Evolutionary conservation across 2,797 vertebrate genomes (phyloP).

Genomic region (Periophthalmus magnuspinnatus): DNA sequence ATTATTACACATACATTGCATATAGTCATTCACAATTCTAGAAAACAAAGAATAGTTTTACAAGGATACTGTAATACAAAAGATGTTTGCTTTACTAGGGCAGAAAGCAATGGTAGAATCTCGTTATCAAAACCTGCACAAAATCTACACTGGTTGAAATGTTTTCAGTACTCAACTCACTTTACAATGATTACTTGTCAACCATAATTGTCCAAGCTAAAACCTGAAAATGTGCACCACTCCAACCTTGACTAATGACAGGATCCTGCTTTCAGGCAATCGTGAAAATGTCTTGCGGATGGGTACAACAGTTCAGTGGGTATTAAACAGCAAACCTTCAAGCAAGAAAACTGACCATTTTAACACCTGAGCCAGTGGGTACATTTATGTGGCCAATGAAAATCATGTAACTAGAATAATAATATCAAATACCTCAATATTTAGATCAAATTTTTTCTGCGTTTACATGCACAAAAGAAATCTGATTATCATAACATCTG

Average conservation of each 20-base stretch:
- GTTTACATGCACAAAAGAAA: too few species aligned
- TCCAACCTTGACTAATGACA: neutral
- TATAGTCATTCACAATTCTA: neutral
- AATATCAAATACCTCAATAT: too few species aligned
- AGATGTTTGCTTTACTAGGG: slow-evolving; percentile 10
- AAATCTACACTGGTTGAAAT: neutral
- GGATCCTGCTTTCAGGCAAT: neutral
- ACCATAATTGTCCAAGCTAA: neutral
- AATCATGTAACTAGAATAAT: too few species aligned
- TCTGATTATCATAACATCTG: too few species aligned
- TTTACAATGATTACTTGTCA: too few species aligned
- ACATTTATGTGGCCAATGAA: too few species aligned
- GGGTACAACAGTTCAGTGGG: neutral
- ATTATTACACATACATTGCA: neutral
- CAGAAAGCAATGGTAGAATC: slow-evolving; percentile 19
- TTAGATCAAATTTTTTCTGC: too few species aligned
- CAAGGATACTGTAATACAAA: slow-evolving; percentile 61
- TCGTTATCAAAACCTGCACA: neutral
- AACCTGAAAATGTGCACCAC: neutral
- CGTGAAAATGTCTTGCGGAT: neutral
- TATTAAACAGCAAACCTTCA: neutral
- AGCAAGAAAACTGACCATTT: neutral
- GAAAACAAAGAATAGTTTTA: slow-evolving; percentile 27
- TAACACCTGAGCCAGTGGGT: neutral
- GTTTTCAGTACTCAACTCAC: too few species aligned